Evolutionary conservation across 2,797 vertebrate genomes (phyloP), one percentile per base, ranked within the genome.

Genomic region (Phrynocephalus vlangalii): DNA sequence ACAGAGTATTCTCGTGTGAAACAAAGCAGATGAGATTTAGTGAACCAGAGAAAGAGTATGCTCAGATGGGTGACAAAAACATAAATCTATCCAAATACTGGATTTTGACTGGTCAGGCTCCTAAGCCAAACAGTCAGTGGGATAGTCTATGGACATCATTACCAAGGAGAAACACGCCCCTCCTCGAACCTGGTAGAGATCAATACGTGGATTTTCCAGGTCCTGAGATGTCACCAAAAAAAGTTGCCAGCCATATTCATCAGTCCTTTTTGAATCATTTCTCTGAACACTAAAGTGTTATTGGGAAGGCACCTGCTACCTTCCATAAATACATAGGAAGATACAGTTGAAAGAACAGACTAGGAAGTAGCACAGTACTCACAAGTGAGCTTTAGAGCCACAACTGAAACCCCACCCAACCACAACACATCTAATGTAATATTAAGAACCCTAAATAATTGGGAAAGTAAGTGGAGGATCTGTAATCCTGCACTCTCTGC

Each of bases 191-290:
- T 16, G 50, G 7, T 52, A 83, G 67, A 16, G 82, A 72, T 7
- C 83, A 84, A 56, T 2, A 33, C 9, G n/a, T 76, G 26, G 68
- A 79, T 86, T 0, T 0, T 76, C 52, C 28, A n/a, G 9, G 33
- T 18, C 71, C 9, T 2, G 68, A 68, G 24, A 75, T 0, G 2
- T 6, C 22, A 0, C 0, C 60, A 44, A 91, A 7, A 16, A 0
- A 0, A 0, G 44, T 4, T 71, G 86, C 89, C 24, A 85, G 63
- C 50, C 73, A 28, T 3, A 79, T 50, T 77, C 1, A 0, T 71
- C 82, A 76, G 89, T 30, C 87, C 90, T 93, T 85, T 79, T 82
- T 93, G 89, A 67, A 5, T 90, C 84, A 92, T 88, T 91, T 84
- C 52, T 88, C 63, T 10, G 60, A 76, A 56, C 71, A 24, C 0